A percentile compares a stretch with the other conserved stretches of the same genome.
Evolutionary conservation across 2,113 vertebrate genomes (phyloP).

Genomic region (rat (Rattus norvegicus)): GRCr8 NC_086022.1:178121501-178122000

Average conservation of each 20-base stretch:
- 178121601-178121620: neutral
- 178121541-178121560: neutral
- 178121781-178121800: slow-evolving; percentile 22
- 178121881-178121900: neutral
- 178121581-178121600: slow-evolving; percentile 57
- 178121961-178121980: slow-evolving; percentile 65
- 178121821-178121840: neutral
- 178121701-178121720: slow-evolving; percentile 7
- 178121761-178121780: neutral
- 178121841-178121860: neutral
- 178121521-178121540: slow-evolving; percentile 49
- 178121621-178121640: neutral
- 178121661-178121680: neutral
- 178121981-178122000: slow-evolving; percentile 74
- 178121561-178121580: slow-evolving; percentile 61
- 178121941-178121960: slow-evolving; percentile 73
- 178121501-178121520: neutral
- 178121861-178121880: neutral
- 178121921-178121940: slow-evolving; percentile 35
- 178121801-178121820: neutral
- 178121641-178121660: slow-evolving; percentile 26
- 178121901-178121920: slow-evolving; percentile 16
- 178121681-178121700: neutral
- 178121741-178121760: slow-evolving; percentile 36
- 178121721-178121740: slow-evolving; percentile 14